A percentile compares a stretch with the other conserved stretches of the same genome.
Conservation (phyloP, 2,888 invertebrate genomes). For the Trachelus tabidus region DNA sequence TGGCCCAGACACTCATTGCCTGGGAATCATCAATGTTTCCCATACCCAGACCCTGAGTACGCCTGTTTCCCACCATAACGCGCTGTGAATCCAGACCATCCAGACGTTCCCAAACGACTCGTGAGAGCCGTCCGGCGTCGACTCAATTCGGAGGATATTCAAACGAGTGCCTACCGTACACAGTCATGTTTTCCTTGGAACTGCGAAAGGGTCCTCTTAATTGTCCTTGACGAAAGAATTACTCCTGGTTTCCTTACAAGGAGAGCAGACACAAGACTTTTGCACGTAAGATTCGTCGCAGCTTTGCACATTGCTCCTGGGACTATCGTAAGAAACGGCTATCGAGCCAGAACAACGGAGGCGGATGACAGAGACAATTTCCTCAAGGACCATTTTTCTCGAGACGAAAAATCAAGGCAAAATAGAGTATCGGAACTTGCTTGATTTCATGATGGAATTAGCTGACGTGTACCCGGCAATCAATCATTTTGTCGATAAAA, state of each 20-base stretch:
- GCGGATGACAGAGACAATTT: neutral
- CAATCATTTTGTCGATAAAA: conserved; percentile 47
- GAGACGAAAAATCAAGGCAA: neutral
- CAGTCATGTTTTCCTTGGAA: neutral
- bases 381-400: neutral
- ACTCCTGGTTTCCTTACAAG: neutral
- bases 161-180: neutral
- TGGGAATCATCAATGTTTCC: conserved; percentile 51
- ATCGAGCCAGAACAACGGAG: neutral
- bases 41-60: conserved; percentile 38
- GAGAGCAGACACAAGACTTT: no score
- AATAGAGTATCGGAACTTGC: neutral
- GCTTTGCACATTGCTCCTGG: neutral
- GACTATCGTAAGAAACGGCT: neutral
- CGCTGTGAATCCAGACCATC: conserved; percentile 29
- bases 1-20: conserved; percentile 22
- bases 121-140: conserved; percentile 20
- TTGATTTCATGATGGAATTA: neutral
- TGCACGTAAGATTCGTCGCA: no score
- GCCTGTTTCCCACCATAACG: conserved; percentile 34
- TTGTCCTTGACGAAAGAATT: conserved; percentile 5
- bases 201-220: neutral
- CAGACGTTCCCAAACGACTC: conserved; percentile 36
- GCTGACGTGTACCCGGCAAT: conserved; percentile 22
- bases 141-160: conserved; percentile 12